These are phyloP conservation scores for Steatocranus sp. DNA, from an alignment of 2,797 vertebrate genomes.

Conservation along the genomic window DNA sequence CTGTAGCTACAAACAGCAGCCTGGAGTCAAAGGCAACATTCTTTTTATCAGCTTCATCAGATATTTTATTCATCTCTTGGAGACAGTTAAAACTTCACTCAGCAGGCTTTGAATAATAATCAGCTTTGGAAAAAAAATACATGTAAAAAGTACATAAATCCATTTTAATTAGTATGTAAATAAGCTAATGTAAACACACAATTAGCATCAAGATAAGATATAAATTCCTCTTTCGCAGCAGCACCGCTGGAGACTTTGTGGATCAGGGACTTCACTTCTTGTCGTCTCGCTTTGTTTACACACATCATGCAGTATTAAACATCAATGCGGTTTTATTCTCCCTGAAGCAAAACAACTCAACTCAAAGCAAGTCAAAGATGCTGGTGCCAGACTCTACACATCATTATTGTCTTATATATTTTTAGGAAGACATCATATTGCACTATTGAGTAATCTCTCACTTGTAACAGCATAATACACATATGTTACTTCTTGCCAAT, in stretches of 20 bases:
- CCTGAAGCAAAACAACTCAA: not conserved
- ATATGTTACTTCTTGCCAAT: not conserved
- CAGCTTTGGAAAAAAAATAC: constrained; percentile 6
- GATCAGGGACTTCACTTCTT: constrained; percentile 15
- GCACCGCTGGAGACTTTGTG: constrained; percentile 1
- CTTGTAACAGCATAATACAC: constrained; percentile 10
- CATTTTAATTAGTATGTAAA: constrained; percentile 32
- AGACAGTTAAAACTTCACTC: constrained; percentile 11
- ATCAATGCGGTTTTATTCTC: constrained; percentile 21
- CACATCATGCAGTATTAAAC: constrained; percentile 53
- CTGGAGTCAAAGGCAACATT: not conserved
- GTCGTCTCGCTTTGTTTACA: constrained; percentile 22
- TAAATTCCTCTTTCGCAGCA: constrained; percentile 12
- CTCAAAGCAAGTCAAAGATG: constrained; percentile 10
- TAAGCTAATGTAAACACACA: constrained; percentile 40
- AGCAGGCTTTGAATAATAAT: constrained; percentile 26
- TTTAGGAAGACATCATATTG: constrained; percentile 42
- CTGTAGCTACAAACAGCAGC: not conserved
- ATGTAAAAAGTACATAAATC: constrained; percentile 15
- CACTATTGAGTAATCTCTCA: not conserved
- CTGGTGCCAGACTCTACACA: constrained; percentile 8
- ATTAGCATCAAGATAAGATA: constrained; percentile 33
- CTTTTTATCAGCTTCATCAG: constrained; percentile 3
- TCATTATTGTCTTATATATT: constrained; percentile 5
- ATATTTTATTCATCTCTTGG: constrained; percentile 43